phyloP scores from a whole-genome alignment of 2,113 vertebrate genomes.

The Amazona vittata region DNA sequence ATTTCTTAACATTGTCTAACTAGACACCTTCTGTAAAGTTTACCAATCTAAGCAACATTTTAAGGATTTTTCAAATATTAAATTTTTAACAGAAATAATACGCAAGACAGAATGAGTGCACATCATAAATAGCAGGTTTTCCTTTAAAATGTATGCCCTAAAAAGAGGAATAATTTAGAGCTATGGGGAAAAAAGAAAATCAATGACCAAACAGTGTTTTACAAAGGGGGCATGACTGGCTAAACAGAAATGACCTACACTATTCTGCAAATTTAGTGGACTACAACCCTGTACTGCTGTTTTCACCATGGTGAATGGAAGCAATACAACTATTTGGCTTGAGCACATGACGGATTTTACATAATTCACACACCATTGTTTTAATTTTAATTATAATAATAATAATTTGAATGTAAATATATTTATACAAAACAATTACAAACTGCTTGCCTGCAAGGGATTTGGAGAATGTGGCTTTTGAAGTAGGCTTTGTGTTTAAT shows the following conservation, averaged over 20 bases:
- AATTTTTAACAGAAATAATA: background rate
- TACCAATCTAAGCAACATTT: background rate
- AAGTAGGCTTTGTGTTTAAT: background rate
- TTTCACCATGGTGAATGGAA: background rate
- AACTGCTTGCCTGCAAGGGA: background rate
- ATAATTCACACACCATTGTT: background rate
- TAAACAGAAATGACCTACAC: background rate
- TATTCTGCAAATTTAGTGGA: background rate
- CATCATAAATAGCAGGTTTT: background rate
- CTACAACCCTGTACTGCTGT: background rate
- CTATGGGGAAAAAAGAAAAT: background rate
- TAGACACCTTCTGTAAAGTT: background rate
- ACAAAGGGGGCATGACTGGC: background rate
- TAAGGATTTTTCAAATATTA: background rate
- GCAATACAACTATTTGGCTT: background rate
- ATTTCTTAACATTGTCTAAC: background rate
- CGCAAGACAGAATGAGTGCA: background rate
- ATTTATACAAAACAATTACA: background rate
- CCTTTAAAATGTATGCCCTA: background rate
- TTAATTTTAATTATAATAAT: background rate
- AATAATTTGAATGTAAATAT: background rate
- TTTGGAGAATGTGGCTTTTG: slow-evolving; percentile 4
- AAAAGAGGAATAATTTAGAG: background rate
- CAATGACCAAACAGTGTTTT: background rate
- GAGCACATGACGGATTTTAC: background rate